phyloP scores from a whole-genome alignment of 2,797 vertebrate species.

The Liasis olivaceus region DNA sequence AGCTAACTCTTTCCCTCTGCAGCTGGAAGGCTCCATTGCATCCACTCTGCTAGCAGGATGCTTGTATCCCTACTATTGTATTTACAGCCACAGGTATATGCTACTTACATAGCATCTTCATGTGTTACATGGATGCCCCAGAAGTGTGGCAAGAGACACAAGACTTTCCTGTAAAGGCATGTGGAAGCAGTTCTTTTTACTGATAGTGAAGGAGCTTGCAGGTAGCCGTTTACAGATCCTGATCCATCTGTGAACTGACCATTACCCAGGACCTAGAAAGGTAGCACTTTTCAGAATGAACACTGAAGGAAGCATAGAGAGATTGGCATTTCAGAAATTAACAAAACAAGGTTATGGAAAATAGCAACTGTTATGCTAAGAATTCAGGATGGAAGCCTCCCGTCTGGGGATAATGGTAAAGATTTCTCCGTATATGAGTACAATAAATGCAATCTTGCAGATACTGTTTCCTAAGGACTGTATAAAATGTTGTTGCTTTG shows the following conservation, averaged over 20 bases:
- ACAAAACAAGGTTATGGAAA: neutral
- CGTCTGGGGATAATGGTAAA: neutral
- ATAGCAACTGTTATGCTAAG: neutral
- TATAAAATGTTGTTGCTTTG: neutral
- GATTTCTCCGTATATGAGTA: neutral
- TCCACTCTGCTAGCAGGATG: neutral
- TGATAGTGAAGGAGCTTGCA: neutral
- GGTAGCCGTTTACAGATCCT: neutral
- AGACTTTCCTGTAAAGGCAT: neutral
- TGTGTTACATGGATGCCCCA: neutral
- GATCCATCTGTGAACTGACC: neutral
- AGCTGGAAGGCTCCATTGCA: neutral
- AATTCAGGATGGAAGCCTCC: neutral
- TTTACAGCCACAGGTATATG: accelerated
- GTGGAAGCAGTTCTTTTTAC: neutral
- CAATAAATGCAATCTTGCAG: neutral
- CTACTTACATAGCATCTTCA: neutral
- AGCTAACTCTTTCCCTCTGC: neutral
- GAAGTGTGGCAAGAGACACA: neutral
- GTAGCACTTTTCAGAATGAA: neutral
- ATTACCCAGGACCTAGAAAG: neutral
- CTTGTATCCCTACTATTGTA: neutral
- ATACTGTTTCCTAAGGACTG: neutral
- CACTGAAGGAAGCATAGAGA: neutral
- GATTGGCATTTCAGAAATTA: neutral